Conservation (phyloP, 53 echinoderm and acorn worm genomes). For the Hippasteria phrygiana region DNA sequence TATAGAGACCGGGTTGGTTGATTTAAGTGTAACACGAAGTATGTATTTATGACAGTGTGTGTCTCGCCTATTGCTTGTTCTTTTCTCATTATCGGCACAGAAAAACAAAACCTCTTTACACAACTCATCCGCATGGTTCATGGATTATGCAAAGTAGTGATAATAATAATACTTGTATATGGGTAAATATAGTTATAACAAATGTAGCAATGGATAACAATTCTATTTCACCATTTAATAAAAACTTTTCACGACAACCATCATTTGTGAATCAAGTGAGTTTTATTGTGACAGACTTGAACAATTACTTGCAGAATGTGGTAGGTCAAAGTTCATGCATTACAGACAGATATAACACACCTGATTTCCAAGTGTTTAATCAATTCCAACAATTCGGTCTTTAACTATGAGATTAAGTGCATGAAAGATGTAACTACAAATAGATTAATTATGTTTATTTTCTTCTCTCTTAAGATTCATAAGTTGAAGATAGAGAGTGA, state of each 20-base stretch:
- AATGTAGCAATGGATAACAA: slow-evolving; percentile 44
- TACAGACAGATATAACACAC: no score
- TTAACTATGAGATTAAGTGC: no score
- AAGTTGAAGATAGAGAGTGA: no score
- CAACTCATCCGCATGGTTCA: not conserved
- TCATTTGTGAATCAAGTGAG: not conserved
- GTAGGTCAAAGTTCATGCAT: no score
- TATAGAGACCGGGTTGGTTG: no score
- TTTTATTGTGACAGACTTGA: not conserved
- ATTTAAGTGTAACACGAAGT: not conserved
- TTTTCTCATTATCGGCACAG: not conserved
- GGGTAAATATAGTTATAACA: slow-evolving; percentile 54
- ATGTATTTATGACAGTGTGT: not conserved
- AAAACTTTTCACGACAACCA: slow-evolving; percentile 54
- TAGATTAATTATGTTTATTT: no score
- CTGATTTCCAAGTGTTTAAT: no score
- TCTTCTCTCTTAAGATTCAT: no score
- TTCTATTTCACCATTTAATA: slow-evolving; percentile 65
- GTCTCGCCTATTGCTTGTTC: not conserved
- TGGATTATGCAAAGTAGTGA: slow-evolving; percentile 58
- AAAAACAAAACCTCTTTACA: not conserved
- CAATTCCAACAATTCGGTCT: no score
- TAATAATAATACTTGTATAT: slow-evolving; percentile 19
- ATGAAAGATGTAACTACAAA: no score
- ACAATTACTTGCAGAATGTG: no score